Conservation (phyloP, 2,797 vertebrate species). For the Petrocephalus schoutedeni region DNA sequence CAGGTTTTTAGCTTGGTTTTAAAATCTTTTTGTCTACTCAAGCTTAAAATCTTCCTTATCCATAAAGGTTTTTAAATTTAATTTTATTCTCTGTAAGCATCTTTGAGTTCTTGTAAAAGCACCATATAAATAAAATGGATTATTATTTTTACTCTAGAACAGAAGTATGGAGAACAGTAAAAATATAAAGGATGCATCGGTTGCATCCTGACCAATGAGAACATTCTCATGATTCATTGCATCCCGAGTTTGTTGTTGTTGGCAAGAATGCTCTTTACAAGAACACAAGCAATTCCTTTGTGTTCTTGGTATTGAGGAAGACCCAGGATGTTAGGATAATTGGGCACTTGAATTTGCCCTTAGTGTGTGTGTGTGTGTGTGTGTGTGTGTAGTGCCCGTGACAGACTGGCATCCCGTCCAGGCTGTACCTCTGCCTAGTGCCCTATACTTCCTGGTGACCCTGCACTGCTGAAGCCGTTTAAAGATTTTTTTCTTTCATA, state of each 20-base stretch:
- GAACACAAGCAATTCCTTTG: neutral
- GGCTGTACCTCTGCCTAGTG: neutral
- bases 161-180: neutral
- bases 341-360: neutral
- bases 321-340: neutral
- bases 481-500: neutral
- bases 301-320: neutral
- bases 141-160: neutral
- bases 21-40: too few species aligned
- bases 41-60: too few species aligned
- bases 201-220: neutral
- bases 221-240: neutral
- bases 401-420: neutral
- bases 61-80: too few species aligned
- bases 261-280: neutral
- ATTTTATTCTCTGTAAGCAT: too few species aligned
- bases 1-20: too few species aligned
- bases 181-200: neutral
- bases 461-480: neutral
- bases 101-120: too few species aligned
- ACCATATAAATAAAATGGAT: too few species aligned
- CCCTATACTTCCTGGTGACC: neutral
- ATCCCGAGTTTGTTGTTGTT: neutral
- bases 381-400: neutral
- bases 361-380: neutral